phyloP scores from a whole-genome alignment of 2,113 vertebrate genomes.

The Zosterops borbonicus region DNA sequence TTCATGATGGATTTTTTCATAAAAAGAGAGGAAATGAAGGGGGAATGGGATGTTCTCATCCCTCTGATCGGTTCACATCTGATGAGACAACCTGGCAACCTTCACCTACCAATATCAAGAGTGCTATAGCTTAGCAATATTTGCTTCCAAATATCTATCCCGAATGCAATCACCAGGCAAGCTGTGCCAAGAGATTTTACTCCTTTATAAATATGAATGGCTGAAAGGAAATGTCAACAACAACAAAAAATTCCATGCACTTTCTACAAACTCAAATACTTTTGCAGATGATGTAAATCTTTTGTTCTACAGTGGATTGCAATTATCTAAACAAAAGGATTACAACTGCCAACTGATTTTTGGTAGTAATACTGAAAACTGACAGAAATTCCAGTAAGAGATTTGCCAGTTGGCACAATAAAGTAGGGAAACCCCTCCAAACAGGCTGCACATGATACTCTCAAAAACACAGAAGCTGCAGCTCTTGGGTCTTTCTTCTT shows the following conservation, averaged over 20 bases:
- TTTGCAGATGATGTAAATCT: background rate
- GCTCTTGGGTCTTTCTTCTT: background rate
- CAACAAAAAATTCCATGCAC: background rate
- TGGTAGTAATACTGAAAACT: background rate
- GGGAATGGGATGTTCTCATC: background rate
- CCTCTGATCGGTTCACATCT: background rate
- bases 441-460: background rate
- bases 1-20: background rate
- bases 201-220: slow-evolving; percentile 10
- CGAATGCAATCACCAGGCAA: background rate
- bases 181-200: background rate
- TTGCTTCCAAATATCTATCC: background rate
- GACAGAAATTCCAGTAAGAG: background rate
- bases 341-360: slow-evolving; percentile 34
- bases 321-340: slow-evolving; percentile 46
- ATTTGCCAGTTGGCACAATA: slow-evolving; percentile 33
- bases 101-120: background rate
- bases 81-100: background rate
- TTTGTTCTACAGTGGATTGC: background rate
- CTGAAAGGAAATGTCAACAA: background rate
- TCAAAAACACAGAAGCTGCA: background rate
- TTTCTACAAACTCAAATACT: background rate
- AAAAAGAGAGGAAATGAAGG: background rate
- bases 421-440: slow-evolving; percentile 35
- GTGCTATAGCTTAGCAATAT: background rate